Conservation (phyloP, 2,888 invertebrate species). For the Drosophila mulleri region DNA sequence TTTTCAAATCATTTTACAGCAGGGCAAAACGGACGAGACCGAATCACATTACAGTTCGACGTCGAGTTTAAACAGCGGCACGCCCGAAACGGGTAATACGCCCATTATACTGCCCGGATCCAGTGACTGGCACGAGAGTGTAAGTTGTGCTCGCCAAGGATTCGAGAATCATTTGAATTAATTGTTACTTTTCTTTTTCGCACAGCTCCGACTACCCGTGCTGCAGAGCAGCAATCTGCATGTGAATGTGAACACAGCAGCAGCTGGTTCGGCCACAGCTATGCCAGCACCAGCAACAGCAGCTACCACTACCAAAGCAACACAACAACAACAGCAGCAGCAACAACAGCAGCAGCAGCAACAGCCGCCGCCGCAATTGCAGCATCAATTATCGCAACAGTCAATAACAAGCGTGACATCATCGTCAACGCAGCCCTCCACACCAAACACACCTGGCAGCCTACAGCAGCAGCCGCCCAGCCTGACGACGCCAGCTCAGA, state of each 20-base stretch:
- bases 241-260: conserved; percentile 56
- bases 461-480: conserved; percentile 77
- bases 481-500: conserved; percentile 50
- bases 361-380: conserved; percentile 47
- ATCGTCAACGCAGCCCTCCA: conserved; percentile 63
- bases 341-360: conserved; percentile 70
- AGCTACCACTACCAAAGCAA: conserved; percentile 59
- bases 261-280: conserved; percentile 40
- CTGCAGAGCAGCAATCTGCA: conserved; percentile 76
- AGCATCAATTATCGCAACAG: conserved; percentile 51
- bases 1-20: conserved; percentile 6
- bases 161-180: not conserved
- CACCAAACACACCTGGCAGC: conserved; percentile 68
- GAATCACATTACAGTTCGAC: conserved; percentile 89
- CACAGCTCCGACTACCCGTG: conserved; percentile 79
- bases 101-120: conserved; percentile 67
- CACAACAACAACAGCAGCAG: conserved; percentile 34
- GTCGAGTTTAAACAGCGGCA: conserved; percentile 87
- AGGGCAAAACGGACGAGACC: conserved; percentile 83
- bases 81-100: conserved; percentile 84
- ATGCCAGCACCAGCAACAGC: conserved; percentile 38
- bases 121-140: conserved; percentile 84
- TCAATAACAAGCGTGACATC: conserved; percentile 46
- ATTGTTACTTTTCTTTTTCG: not conserved
- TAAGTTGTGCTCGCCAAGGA: conserved; percentile 44